Base-by-base conservation (phyloP, 2,888 invertebrate species). In the Notodromas monacha region DNA sequence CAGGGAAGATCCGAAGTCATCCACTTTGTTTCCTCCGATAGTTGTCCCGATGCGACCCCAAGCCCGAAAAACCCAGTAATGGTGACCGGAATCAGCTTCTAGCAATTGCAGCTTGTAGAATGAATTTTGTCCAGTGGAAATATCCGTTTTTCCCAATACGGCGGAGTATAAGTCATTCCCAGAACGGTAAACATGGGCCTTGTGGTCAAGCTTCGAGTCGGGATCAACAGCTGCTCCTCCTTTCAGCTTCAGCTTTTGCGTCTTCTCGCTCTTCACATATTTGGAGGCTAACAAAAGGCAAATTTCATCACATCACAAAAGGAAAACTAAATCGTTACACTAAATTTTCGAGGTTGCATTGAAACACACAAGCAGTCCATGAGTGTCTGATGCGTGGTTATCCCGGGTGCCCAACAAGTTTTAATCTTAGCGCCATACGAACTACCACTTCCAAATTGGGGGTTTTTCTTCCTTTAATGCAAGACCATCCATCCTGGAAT, bases 21-120 rank as follows among this genome's bases (percentile, higher is more conserved):
- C 63, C 2, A 65, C 36, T 43, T 67, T 70, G 14, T 49, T 57
- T 11, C 61, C 61, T 4, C 92, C 92, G 40, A 84, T 73, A 0
- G 66, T 69, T 1, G 92, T 96, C 3, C 92, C 89, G 38, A 89
- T 81, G 34, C 92, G 62, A 8, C 96, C 96, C 92, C 92, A 96
- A 0, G 79, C 60, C 11, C 81, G 63, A 51, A 76, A 86, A 14
- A 86, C 43, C 63, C 67, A 74, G 48, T 21, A 21, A 57, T 50
- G 56, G 8, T 55, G 51, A 12, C 48, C 49, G 2, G 44, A 49
- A 43, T 86, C 77, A 3, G 64, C 51, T 45, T 81, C 62, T 31
- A 96, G 53, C 29, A 89, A 49, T 48, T 96, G 92, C 31, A 96
- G 41, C 45, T 89, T 92, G 52, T 92, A 96, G 49, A 57, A 96